These are phyloP conservation scores for Protosalanx chinensis DNA, from an alignment of 2,797 vertebrate genomes.

Conservation along the genomic window DNA sequence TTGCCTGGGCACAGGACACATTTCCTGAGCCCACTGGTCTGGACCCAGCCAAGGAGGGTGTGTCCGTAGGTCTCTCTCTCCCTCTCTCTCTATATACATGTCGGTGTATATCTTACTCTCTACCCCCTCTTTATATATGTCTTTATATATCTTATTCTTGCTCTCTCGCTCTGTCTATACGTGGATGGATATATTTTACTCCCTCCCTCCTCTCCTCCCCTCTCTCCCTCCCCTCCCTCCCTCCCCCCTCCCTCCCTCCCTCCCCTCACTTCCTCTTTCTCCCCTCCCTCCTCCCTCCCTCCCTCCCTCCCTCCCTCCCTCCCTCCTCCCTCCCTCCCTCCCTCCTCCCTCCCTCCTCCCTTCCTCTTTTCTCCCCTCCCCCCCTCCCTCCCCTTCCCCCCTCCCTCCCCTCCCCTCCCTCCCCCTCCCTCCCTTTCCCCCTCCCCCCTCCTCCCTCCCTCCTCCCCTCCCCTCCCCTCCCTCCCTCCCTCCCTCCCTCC, in stretches of 20 bases:
- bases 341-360: not conserved
- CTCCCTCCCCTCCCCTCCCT: too few species aligned
- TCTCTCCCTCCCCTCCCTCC: too few species aligned
- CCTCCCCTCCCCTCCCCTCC: not conserved
- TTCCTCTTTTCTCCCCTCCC: too few species aligned
- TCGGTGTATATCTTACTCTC: too few species aligned
- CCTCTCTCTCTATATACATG: not conserved
- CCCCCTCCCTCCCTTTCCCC: too few species aligned
- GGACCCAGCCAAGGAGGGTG: not conserved
- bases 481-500: not conserved
- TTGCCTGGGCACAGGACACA: conserved; percentile 41
- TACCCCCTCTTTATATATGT: too few species aligned
- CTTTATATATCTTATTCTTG: too few species aligned
- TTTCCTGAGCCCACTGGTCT: conserved; percentile 53
- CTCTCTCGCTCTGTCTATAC: too few species aligned
- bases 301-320: not conserved
- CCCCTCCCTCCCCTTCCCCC: not conserved
- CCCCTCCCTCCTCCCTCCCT: not conserved
- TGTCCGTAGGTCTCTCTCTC: not conserved
- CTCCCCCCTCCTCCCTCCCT: not conserved
- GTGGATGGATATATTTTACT: too few species aligned
- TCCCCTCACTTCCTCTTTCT: not conserved
- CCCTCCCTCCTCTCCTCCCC: not conserved
- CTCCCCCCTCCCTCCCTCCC: not conserved
- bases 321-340: too few species aligned